Evolutionary conservation across 1,140 invertebrate species (phyloP).

Genomic region (Cyphomyrmex costatus): DNA sequence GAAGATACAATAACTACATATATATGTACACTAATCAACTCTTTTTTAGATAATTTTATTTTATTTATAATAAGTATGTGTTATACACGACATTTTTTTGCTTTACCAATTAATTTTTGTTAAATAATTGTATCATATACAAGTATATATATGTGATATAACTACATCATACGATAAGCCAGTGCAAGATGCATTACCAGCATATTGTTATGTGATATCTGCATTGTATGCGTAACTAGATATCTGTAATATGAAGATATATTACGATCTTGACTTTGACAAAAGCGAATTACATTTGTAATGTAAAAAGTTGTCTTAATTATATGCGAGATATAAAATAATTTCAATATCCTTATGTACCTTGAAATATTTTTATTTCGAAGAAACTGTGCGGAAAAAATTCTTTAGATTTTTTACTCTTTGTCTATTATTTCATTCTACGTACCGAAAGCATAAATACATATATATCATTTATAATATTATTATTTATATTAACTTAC

Average conservation of each 20-base stretch:
- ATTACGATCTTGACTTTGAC: constrained; percentile 5
- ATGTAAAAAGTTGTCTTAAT: constrained; percentile 1
- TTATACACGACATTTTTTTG: no score
- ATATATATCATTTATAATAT: neutral
- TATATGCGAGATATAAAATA: neutral
- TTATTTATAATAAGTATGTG: no score
- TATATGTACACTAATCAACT: no score
- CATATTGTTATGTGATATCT: constrained; percentile 25
- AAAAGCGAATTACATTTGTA: neutral
- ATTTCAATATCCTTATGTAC: neutral
- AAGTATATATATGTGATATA: neutral
- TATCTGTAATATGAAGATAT: constrained; percentile 30
- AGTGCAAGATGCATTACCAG: constrained; percentile 3
- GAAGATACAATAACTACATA: neutral
- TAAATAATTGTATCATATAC: neutral
- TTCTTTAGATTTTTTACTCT: neutral
- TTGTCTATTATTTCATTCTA: neutral
- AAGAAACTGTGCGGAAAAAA: neutral
- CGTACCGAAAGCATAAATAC: neutral
- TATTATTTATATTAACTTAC: neutral
- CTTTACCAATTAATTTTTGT: neutral
- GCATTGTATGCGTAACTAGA: neutral
- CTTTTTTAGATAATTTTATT: no score
- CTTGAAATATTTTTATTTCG: constrained; percentile 6
- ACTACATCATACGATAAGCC: neutral